phyloP scores from a whole-genome alignment of 2,113 vertebrate genomes.

The Passer montanus region DNA sequence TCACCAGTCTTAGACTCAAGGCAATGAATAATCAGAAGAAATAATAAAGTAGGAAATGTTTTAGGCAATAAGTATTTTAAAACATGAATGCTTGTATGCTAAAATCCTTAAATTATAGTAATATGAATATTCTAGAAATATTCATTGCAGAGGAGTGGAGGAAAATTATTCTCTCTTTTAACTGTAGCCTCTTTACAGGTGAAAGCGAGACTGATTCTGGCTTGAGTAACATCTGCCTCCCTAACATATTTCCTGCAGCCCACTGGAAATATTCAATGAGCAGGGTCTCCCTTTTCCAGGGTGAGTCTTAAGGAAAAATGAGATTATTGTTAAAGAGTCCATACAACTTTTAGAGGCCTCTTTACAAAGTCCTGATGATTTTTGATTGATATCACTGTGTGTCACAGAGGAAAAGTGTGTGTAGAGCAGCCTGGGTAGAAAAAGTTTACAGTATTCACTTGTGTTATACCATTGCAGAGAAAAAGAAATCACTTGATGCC shows the following conservation, averaged over 20 bases:
- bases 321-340: not conserved
- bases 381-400: not conserved
- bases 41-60: not conserved
- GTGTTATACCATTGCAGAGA: not conserved
- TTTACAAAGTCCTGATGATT: not conserved
- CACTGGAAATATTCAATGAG: not conserved
- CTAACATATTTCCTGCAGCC: not conserved
- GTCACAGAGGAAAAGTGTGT: not conserved
- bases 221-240: not conserved
- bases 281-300: not conserved
- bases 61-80: not conserved
- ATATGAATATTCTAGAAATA: not conserved
- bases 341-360: not conserved
- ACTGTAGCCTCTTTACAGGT: not conserved
- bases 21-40: not conserved
- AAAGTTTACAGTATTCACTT: not conserved
- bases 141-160: not conserved
- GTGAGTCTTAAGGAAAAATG: not conserved
- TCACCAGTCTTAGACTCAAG: not conserved
- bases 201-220: not conserved
- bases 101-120: not conserved
- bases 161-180: not conserved
- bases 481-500: slow-evolving; percentile 12
- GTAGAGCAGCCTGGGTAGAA: not conserved
- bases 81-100: not conserved